Conservation (phyloP, 2,113 vertebrate species). For the Platichthys stellatus region DNA sequence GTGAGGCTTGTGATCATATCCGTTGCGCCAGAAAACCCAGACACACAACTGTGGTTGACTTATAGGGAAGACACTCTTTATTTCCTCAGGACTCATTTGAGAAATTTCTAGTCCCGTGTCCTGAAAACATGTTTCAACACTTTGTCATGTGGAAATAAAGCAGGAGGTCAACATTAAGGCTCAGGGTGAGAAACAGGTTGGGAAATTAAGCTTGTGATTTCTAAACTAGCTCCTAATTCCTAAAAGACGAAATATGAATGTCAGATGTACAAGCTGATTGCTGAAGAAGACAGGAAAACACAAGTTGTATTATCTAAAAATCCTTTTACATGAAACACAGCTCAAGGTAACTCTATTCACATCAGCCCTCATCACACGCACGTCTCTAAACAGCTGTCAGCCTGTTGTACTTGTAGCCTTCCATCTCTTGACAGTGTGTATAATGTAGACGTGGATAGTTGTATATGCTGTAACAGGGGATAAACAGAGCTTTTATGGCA, state of each 20-base stretch:
- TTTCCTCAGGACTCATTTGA: constrained; percentile 40
- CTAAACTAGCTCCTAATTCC: constrained; percentile 1
- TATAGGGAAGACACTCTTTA: constrained; percentile 46
- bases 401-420: constrained; percentile 1
- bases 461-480: constrained; percentile 23
- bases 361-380: background rate
- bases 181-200: background rate
- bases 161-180: background rate
- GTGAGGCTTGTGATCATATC: constrained; percentile 56
- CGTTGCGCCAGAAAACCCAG: constrained; percentile 56
- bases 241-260: background rate
- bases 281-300: background rate
- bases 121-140: constrained; percentile 37
- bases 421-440: constrained; percentile 9
- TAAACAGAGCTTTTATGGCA: constrained; percentile 33
- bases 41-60: constrained; percentile 39
- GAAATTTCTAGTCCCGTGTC: constrained; percentile 35
- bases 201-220: background rate
- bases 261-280: background rate
- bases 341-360: constrained; percentile 1
- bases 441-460: constrained; percentile 9
- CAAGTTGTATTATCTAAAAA: background rate
- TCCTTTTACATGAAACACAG: constrained; percentile 11
- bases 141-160: constrained; percentile 16
- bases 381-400: background rate